Evolutionary conservation across 92 coral and sea anemone species (phyloP).

Genomic region (Zoanthus gigantus): DNA sequence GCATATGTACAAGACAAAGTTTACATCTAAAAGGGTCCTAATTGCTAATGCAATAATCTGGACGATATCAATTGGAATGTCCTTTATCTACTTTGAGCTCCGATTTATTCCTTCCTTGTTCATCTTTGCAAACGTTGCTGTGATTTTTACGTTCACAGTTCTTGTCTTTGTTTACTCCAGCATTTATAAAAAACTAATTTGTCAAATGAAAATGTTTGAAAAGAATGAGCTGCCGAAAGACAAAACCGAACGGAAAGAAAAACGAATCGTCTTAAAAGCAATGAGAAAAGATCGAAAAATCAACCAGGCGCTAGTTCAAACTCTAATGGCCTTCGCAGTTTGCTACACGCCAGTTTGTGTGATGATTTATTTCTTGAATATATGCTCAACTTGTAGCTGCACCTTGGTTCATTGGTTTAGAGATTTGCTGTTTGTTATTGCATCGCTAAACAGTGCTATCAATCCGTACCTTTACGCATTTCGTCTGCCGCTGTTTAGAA

Average conservation of each 20-base stretch:
- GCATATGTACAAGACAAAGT: constrained; percentile 64
- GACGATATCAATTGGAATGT: constrained; percentile 68
- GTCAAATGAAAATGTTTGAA: constrained; percentile 43
- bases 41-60: constrained; percentile 73
- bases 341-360: constrained; percentile 65
- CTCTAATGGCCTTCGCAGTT: constrained; percentile 45
- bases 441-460: constrained; percentile 54
- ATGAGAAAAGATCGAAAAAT: constrained; percentile 21
- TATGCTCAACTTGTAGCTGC: constrained; percentile 55
- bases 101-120: constrained; percentile 80
- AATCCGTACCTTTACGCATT: constrained; percentile 68
- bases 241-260: not conserved
- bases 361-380: constrained; percentile 58
- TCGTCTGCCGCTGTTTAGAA: constrained; percentile 64
- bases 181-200: constrained; percentile 62
- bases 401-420: constrained; percentile 59
- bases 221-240: not conserved
- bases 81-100: constrained; percentile 73
- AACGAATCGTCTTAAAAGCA: not conserved
- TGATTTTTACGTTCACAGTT: constrained; percentile 78
- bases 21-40: constrained; percentile 70
- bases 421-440: constrained; percentile 53
- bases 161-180: constrained; percentile 79
- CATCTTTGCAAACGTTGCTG: constrained; percentile 86
- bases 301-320: constrained; percentile 22